phyloP scores from a whole-genome alignment of 2,797 vertebrate species.

The Tympanoctomys barrerae region DNA sequence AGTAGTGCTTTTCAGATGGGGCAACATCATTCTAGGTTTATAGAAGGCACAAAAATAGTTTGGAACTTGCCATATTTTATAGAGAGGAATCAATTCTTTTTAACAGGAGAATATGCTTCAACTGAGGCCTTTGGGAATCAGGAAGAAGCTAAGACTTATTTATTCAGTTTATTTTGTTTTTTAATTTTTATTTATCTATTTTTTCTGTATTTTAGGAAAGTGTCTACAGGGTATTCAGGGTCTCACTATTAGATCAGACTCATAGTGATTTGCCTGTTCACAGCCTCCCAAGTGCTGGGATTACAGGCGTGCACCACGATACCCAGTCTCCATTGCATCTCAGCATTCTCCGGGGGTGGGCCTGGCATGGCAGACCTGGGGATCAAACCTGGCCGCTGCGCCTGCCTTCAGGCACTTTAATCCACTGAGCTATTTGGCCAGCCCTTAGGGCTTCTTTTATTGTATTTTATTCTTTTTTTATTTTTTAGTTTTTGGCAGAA shows the following conservation, averaged over 20 bases:
- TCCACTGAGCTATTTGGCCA: too few species aligned
- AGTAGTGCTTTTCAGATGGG: slow-evolving; percentile 12
- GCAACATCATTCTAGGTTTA: background rate
- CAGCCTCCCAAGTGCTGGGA: background rate
- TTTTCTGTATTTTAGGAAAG: background rate
- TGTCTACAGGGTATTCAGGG: background rate
- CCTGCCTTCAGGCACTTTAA: too few species aligned
- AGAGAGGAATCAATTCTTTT: slow-evolving; percentile 50
- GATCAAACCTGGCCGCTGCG: too few species aligned
- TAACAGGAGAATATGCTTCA: slow-evolving; percentile 42
- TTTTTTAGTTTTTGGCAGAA: too few species aligned
- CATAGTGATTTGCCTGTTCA: background rate
- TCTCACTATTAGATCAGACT: background rate
- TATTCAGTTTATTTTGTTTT: background rate
- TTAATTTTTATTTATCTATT: background rate
- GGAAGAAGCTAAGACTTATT: slow-evolving; percentile 38
- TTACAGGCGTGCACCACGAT: background rate
- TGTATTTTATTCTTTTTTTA: too few species aligned
- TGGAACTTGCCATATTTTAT: slow-evolving; percentile 46
- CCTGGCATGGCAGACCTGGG: too few species aligned
- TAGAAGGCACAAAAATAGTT: slow-evolving; percentile 10
- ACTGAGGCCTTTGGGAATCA: slow-evolving; percentile 46
- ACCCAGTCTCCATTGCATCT: too few species aligned
- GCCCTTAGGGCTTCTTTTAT: background rate
- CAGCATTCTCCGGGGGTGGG: too few species aligned